These are phyloP conservation scores for Rousettus madagascariensis DNA, from an alignment of 2,797 vertebrate genomes.

Conservation along the genomic window DNA sequence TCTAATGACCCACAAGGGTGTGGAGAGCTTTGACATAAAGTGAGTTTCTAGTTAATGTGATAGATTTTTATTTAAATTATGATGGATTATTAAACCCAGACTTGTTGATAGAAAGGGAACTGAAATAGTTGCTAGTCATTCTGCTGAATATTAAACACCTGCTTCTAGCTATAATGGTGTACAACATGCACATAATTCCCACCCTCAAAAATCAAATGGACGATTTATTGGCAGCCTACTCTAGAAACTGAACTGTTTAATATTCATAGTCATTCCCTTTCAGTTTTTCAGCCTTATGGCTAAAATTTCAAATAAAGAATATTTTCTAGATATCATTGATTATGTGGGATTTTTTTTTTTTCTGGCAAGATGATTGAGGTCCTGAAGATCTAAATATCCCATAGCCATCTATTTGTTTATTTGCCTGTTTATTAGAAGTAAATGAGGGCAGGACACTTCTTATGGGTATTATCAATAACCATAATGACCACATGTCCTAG, in stretches of 20 bases:
- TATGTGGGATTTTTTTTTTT: neutral
- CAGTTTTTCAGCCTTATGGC: neutral
- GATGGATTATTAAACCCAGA: neutral
- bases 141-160: neutral
- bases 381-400: neutral
- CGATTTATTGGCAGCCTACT: neutral
- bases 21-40: neutral
- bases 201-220: neutral
- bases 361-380: neutral
- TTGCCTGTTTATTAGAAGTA: neutral
- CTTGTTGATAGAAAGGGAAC: neutral
- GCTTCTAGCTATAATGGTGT: neutral
- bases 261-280: neutral
- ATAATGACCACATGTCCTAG: neutral
- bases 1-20: neutral
- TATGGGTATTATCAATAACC: neutral
- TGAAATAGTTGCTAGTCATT: neutral
- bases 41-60: neutral
- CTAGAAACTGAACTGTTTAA: neutral
- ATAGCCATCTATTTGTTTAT: neutral
- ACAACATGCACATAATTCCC: neutral
- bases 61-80: neutral
- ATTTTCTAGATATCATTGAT: neutral
- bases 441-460: neutral
- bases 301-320: neutral